Evolutionary conservation across 1,140 invertebrate species (phyloP).

Genomic region (Dryas iulia): DNA sequence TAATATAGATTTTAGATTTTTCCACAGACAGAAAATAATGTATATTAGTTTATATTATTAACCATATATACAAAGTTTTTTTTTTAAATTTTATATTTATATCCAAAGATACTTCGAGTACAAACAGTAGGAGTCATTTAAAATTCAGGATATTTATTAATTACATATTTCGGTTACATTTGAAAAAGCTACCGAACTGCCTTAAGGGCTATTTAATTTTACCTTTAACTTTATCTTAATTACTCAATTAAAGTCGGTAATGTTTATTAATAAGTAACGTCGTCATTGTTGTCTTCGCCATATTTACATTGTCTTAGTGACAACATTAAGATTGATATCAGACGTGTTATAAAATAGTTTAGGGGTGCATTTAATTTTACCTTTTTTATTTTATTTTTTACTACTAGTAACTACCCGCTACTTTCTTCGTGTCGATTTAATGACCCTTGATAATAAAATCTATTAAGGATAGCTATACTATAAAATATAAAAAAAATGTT

Average conservation of each 20-base stretch:
- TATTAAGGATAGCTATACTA: too few relatives aligned
- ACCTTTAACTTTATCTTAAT: constrained; percentile 60
- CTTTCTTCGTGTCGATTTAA: too few relatives aligned
- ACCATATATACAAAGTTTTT: too few relatives aligned
- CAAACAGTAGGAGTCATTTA: constrained; percentile 40
- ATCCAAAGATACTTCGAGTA: constrained; percentile 10
- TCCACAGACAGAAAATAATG: too few relatives aligned
- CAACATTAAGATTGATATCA: constrained; percentile 32
- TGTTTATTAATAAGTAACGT: constrained; percentile 42
- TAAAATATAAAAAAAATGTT: too few relatives aligned
- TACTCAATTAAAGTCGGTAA: constrained; percentile 63
- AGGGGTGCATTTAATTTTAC: neutral
- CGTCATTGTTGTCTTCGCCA: constrained; percentile 11
- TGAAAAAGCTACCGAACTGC: constrained; percentile 58
- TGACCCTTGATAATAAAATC: too few relatives aligned
- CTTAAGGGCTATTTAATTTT: constrained; percentile 65
- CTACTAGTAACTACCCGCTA: neutral
- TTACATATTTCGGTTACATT: constrained; percentile 56
- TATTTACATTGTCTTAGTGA: constrained; percentile 31
- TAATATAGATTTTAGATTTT: too few relatives aligned
- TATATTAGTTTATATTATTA: neutral
- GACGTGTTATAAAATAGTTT: neutral
- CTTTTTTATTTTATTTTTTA: neutral
- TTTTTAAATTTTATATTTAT: constrained; percentile 4
- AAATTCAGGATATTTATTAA: constrained; percentile 51